A percentile compares a stretch with the other conserved stretches of the same genome.
Conservation (phyloP, 2,797 vertebrate genomes). For the Mallotus villosus region DNA sequence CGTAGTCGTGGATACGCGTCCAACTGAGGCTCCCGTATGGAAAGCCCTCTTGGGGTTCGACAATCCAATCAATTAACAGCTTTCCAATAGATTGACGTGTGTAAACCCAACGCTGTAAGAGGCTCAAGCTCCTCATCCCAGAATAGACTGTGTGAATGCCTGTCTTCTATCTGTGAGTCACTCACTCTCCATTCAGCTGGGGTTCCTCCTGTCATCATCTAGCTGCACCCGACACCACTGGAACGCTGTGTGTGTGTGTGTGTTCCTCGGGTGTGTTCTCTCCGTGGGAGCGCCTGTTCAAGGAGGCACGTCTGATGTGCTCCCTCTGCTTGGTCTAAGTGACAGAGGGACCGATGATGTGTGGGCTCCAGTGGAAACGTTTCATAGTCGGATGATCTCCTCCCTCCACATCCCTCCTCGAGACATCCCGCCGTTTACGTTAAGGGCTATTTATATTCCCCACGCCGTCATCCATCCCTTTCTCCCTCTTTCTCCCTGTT, state of each 20-base stretch:
- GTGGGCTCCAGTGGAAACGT: slow-evolving; percentile 43
- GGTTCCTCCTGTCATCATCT: background rate
- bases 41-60: too few relatives aligned
- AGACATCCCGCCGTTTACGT: background rate
- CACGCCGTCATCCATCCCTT: slow-evolving; percentile 2
- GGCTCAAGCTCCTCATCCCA: background rate
- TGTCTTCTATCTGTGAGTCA: background rate
- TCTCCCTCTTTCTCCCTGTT: background rate
- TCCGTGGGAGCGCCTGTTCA: slow-evolving; percentile 33
- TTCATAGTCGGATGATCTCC: slow-evolving; percentile 53
- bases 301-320: slow-evolving; percentile 42
- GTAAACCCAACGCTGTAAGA: too few relatives aligned
- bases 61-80: too few relatives aligned
- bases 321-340: slow-evolving; percentile 40
- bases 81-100: too few relatives aligned
- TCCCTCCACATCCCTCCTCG: slow-evolving; percentile 27
- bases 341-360: slow-evolving; percentile 51
- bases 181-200: background rate
- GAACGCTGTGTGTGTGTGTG: slow-evolving; percentile 6
- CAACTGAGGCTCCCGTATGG: too few relatives aligned
- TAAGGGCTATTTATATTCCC: slow-evolving; percentile 32
- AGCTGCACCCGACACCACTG: too few relatives aligned
- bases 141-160: background rate
- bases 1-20: too few relatives aligned
- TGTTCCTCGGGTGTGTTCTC: background rate